phyloP scores from a whole-genome alignment of 2,113 vertebrate genomes.

The Gymnorhina tibicen region DNA sequence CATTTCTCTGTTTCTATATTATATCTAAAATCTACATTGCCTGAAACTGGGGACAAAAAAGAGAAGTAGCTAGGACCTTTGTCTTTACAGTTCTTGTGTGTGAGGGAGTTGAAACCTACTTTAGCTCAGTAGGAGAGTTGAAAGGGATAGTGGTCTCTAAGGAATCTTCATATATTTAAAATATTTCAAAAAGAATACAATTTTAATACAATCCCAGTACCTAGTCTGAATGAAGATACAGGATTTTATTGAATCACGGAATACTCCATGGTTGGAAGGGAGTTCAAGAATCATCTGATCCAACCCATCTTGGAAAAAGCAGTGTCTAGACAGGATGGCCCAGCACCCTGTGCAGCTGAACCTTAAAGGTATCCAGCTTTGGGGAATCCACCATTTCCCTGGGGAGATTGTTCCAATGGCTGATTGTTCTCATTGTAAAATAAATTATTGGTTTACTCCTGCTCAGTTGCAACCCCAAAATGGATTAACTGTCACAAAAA shows the following conservation, averaged over 20 bases:
- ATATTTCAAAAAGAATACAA: neutral
- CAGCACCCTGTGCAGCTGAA: fast-evolving
- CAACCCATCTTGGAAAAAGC: neutral
- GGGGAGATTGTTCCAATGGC: neutral
- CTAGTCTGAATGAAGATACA: neutral
- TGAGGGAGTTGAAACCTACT: neutral
- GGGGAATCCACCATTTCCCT: neutral
- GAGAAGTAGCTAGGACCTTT: neutral
- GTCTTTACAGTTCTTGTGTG: neutral
- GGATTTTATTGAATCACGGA: neutral
- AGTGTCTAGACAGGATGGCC: fast-evolving
- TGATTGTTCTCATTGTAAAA: neutral
- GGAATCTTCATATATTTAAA: neutral
- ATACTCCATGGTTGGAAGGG: neutral
- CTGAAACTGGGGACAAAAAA: neutral
- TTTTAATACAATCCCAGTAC: neutral
- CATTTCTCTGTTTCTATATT: neutral
- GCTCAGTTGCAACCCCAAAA: neutral
- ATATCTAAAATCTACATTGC: neutral
- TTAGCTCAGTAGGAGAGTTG: neutral
- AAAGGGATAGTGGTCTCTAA: neutral
- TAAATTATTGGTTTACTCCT: neutral
- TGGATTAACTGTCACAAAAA: neutral
- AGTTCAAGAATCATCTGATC: neutral
- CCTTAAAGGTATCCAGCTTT: neutral